Evolutionary conservation across 2,113 vertebrate species (phyloP).

Genomic region (Reinhardtius hippoglossoides): DNA sequence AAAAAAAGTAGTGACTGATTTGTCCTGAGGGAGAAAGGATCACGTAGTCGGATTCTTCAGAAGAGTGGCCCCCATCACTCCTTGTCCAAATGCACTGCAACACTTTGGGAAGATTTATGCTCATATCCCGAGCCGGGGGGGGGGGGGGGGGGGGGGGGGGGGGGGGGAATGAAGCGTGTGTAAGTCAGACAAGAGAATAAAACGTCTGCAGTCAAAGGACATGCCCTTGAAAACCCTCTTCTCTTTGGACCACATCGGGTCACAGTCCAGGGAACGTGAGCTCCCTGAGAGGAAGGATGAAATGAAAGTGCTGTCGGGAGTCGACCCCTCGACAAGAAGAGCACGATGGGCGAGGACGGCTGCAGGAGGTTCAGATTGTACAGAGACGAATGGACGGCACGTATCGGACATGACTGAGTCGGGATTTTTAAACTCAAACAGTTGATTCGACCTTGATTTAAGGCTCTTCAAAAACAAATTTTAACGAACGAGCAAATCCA

Average conservation of each 20-base stretch:
- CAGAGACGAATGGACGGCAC: background rate
- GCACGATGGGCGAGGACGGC: background rate
- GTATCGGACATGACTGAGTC: background rate
- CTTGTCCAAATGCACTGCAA: constrained; percentile 13
- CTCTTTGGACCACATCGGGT: constrained; percentile 42
- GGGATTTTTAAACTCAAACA: too few relatives aligned
- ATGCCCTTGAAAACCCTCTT: constrained; percentile 41
- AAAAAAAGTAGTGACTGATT: constrained; percentile 24
- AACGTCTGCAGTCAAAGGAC: constrained; percentile 22
- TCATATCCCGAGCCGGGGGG: constrained; percentile 18
- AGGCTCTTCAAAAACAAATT: too few relatives aligned
- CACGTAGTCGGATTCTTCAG: constrained; percentile 12
- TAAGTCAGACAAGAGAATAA: constrained; percentile 1
- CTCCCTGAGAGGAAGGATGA: constrained; percentile 24
- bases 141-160: background rate
- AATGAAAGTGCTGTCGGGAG: constrained; percentile 40
- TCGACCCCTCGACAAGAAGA: constrained; percentile 5
- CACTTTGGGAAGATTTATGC: constrained; percentile 16
- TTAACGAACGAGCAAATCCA: too few relatives aligned
- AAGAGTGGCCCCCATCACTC: background rate
- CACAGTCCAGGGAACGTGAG: constrained; percentile 33
- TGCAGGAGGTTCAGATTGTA: background rate
- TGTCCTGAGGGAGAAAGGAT: constrained; percentile 32
- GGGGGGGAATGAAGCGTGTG: background rate
- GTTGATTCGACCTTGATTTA: too few relatives aligned